Evolutionary conservation across 1,140 invertebrate species (phyloP), one percentile per base, ranked within the genome.

Genomic region (Drosophila nannoptera): DNA sequence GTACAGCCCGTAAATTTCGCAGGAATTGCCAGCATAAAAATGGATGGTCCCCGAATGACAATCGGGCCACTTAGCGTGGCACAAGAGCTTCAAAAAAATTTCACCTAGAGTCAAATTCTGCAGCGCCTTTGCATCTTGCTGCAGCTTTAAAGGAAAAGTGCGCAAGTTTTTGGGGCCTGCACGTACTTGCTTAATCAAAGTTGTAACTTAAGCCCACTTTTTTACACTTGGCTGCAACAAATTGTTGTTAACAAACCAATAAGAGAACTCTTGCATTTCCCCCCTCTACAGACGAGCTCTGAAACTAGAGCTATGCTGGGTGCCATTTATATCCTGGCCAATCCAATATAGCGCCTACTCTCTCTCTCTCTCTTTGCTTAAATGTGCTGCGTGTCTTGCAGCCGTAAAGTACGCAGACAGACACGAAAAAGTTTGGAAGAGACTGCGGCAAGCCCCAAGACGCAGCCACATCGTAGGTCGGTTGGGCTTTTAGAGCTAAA

Each of bases 391-490:
- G 64, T 71, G 69, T 67, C 61, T 71, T 22, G 33, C 5, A 43
- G 50, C 58, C 52, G 64, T 68, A 68, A 72, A 68, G 58, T 36
- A 68, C 9, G 38, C 64, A 52, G 69, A 61, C 52, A 68, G 52
- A 68, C 64, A 62, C 48, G 7, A n/a, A 68, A 68, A 68, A 60
- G 8, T 68, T 68, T 67, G 8, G 52, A 11, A 68, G 73, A 48
- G 48, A 66, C 66, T 86, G 80, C 49, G 81, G 80, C 66, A 66
- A 73, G 54, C 76, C 80, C 58, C 69, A 84, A 84, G 80, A 77
- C 77, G 81, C 52, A 64, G 66, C 80, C 65, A 56, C 69, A 52
- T 29, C 64, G 67, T 55, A 3, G 40, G n/a, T 16, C 12, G 66
- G 60, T 43, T 29, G 31, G 22, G 70, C 55, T 43, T 54, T 64